Conservation (phyloP, 2,797 vertebrate genomes). For the Tragopan temminckii region DNA sequence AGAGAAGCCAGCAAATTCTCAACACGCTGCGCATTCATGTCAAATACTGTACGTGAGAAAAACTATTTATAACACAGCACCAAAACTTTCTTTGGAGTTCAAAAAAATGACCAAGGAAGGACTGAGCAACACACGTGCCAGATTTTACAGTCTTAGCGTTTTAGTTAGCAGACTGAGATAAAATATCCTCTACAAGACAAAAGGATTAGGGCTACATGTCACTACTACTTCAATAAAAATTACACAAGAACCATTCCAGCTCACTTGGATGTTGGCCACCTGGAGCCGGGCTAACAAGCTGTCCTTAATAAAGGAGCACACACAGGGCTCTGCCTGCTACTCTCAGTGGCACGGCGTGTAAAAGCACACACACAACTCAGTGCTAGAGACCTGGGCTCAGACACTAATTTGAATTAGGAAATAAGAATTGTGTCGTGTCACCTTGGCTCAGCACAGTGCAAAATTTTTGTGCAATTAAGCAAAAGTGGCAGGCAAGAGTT, state of each 20-base stretch:
- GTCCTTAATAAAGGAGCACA: not conserved
- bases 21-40: not conserved
- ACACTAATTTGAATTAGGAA: not conserved
- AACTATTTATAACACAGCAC: slow-evolving; percentile 25
- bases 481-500: not conserved
- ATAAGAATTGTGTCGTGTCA: not conserved
- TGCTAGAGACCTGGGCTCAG: not conserved
- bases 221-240: not conserved
- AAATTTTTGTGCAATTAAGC: slow-evolving; percentile 38
- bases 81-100: not conserved
- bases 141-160: slow-evolving; percentile 11
- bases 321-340: not conserved
- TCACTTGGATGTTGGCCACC: not conserved
- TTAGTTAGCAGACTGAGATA: not conserved
- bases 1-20: slow-evolving; percentile 20
- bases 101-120: not conserved
- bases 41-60: not conserved
- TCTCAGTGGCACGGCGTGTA: not conserved
- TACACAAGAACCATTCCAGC: not conserved
- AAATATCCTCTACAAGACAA: not conserved
- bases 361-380: not conserved
- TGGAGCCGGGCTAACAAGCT: not conserved
- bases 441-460: not conserved
- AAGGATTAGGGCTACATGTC: not conserved
- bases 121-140: not conserved